These are phyloP conservation scores for Scortum barcoo DNA, from an alignment of 2,113 vertebrate genomes.

Conservation along the genomic window DNA sequence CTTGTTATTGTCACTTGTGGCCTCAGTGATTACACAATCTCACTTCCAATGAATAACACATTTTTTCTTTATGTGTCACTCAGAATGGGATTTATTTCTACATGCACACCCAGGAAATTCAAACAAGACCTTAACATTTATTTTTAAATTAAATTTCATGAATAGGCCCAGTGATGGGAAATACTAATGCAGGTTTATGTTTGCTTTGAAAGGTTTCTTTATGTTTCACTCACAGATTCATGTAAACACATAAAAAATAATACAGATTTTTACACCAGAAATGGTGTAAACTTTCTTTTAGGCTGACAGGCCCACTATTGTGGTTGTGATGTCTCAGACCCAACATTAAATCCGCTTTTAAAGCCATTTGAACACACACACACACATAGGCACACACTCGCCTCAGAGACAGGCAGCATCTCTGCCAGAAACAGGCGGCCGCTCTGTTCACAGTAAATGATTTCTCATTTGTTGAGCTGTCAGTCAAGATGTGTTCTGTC, in stretches of 20 bases:
- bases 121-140: not conserved
- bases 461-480: conserved; percentile 83
- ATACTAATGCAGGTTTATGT: not conserved
- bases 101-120: not conserved
- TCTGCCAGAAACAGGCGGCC: conserved; percentile 65
- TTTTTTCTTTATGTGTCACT: not conserved
- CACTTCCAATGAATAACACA: not conserved
- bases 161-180: not conserved
- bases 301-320: conserved; percentile 24
- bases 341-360: conserved; percentile 41
- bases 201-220: conserved; percentile 15
- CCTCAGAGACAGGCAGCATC: conserved; percentile 47
- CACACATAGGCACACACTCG: conserved; percentile 9
- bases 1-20: not conserved
- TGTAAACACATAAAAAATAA: conserved; percentile 4
- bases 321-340: conserved; percentile 35
- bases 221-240: not conserved
- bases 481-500: conserved; percentile 72
- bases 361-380: conserved; percentile 30
- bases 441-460: conserved; percentile 76
- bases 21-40: not conserved
- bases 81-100: not conserved
- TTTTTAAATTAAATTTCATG: not conserved
- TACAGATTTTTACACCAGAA: conserved; percentile 18
- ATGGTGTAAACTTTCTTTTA: conserved; percentile 13